Percentiles rank a stretch among this genome's conserved stretches.
phyloP scores from a whole-genome alignment of 2,797 vertebrate genomes.

The Enteromius fasciolatus region DNA sequence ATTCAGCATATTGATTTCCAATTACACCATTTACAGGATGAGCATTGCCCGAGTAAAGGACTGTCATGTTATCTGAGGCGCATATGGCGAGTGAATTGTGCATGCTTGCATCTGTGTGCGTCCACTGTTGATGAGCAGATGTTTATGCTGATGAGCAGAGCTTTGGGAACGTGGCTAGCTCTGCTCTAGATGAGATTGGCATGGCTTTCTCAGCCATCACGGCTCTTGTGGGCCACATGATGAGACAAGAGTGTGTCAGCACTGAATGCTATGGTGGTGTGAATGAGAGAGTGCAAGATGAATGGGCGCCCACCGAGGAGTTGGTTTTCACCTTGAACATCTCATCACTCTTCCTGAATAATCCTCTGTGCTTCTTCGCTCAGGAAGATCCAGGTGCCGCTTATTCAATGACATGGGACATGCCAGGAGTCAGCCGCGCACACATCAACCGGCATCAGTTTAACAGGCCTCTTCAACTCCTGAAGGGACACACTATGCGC shows the following conservation, averaged over 20 bases:
- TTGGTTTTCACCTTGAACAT: slow-evolving; percentile 77
- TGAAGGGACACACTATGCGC: not conserved
- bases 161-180: slow-evolving; percentile 26
- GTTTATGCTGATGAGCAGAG: slow-evolving; percentile 46
- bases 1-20: slow-evolving; percentile 44
- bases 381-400: slow-evolving; percentile 59
- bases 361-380: slow-evolving; percentile 65
- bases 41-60: slow-evolving; percentile 16
- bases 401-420: slow-evolving; percentile 54
- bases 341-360: slow-evolving; percentile 75
- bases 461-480: slow-evolving; percentile 20
- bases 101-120: slow-evolving; percentile 29
- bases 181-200: slow-evolving; percentile 54
- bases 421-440: slow-evolving; percentile 28
- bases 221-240: slow-evolving; percentile 59
- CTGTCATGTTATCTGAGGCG: slow-evolving; percentile 6
- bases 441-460: slow-evolving; percentile 37
- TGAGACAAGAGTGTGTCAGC: slow-evolving; percentile 61
- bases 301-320: slow-evolving; percentile 66
- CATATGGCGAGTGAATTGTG: slow-evolving; percentile 37
- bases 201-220: slow-evolving; percentile 67
- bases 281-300: slow-evolving; percentile 66
- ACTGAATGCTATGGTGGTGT: slow-evolving; percentile 49
- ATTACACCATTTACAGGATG: slow-evolving; percentile 22
- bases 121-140: slow-evolving; percentile 47